A percentile compares a stretch with the other conserved stretches of the same genome.
Conservation (phyloP, 2,888 invertebrate genomes). For the Lampropteryx suffumata region DNA sequence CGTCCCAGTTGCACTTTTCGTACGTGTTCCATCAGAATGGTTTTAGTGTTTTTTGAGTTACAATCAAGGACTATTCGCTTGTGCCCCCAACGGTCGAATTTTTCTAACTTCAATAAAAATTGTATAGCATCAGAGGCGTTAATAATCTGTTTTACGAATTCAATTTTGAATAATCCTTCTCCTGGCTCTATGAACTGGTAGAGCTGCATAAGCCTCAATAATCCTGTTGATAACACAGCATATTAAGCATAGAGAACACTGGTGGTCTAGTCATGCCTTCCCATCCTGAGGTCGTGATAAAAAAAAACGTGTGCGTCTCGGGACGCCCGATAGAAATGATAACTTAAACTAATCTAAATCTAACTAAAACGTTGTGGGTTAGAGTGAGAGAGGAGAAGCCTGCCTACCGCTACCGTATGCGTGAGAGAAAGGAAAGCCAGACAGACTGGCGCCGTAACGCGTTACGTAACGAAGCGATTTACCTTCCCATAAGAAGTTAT, state of each 20-base stretch:
- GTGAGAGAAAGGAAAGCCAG: too few species aligned
- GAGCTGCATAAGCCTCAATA: conserved; percentile 94
- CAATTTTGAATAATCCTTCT: conserved; percentile 92
- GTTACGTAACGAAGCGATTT: too few species aligned
- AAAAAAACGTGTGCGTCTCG: too few species aligned
- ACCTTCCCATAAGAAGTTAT: too few species aligned
- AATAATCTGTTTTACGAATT: conserved; percentile 93
- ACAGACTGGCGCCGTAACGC: too few species aligned
- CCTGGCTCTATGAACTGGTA: conserved; percentile 95
- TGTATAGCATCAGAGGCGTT: conserved; percentile 94
- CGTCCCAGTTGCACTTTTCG: conserved; percentile 93
- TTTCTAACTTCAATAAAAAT: conserved; percentile 92
- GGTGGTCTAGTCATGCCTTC: too few species aligned
- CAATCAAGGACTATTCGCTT: conserved; percentile 96
- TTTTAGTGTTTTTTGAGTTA: conserved; percentile 94
- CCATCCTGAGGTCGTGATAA: too few species aligned
- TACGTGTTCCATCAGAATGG: conserved; percentile 94
- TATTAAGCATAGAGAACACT: not conserved
- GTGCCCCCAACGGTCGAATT: conserved; percentile 91
- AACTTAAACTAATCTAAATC: too few species aligned
- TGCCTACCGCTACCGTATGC: too few species aligned
- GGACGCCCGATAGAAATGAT: too few species aligned
- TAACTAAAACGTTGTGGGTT: too few species aligned
- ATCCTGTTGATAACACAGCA: conserved; percentile 81
- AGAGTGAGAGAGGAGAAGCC: too few species aligned